Evolutionary conservation across 1,140 invertebrate species (phyloP).

Genomic region (Aphis craccivora): DNA sequence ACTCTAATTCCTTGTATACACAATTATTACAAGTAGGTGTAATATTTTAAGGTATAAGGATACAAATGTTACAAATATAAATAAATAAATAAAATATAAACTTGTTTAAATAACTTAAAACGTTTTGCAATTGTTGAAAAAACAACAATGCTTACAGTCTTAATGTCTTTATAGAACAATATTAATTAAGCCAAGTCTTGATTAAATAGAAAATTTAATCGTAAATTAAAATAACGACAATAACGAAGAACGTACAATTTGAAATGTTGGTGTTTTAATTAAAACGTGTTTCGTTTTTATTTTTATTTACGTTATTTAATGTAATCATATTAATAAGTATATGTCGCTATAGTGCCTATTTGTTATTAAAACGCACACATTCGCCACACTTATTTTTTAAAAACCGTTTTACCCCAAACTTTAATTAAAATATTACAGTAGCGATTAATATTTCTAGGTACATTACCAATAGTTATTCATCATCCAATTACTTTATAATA

Average conservation of each 20-base stretch:
- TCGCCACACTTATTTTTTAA: not conserved
- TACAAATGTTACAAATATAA: not conserved
- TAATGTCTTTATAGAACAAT: not conserved
- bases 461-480: not conserved
- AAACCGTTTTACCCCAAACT: not conserved
- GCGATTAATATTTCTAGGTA: too few relatives aligned
- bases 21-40: not conserved
- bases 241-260: not conserved
- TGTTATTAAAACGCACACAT: conserved; percentile 1
- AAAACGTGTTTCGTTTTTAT: conserved; percentile 18
- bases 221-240: conserved; percentile 19
- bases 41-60: not conserved
- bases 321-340: not conserved
- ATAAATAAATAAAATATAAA: not conserved
- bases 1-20: not conserved
- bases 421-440: not conserved
- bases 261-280: conserved; percentile 5
- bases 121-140: conserved; percentile 14
- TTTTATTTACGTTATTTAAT: conserved; percentile 1
- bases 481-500: not conserved
- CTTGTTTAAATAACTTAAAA: not conserved
- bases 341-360: not conserved
- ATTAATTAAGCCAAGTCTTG: conserved; percentile 11
- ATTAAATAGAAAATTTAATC: conserved; percentile 11
- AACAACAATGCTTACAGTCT: not conserved